Conservation (phyloP, 2,113 vertebrate genomes). For the Lanius ludovicianus region DNA sequence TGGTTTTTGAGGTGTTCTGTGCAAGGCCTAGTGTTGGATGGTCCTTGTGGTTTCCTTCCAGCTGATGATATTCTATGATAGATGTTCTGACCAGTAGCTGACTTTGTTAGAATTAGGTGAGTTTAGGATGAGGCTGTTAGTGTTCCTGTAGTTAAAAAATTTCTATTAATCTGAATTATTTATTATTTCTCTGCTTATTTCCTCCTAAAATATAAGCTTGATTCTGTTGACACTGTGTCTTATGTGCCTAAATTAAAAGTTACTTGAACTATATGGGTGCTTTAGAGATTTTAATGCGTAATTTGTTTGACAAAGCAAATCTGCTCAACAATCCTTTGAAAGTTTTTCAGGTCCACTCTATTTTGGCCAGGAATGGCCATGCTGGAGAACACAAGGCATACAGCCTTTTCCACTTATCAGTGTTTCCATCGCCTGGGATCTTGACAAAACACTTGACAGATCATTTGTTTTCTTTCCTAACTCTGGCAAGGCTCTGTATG, state of each 20-base stretch:
- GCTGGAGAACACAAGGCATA: background rate
- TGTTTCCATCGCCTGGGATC: background rate
- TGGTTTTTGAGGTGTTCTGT: background rate
- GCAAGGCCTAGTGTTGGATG: background rate
- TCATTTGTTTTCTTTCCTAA: background rate
- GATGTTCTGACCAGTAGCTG: background rate
- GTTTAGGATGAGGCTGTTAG: background rate
- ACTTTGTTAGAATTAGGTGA: background rate
- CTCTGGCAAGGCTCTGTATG: background rate
- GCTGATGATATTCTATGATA: background rate
- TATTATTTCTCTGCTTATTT: background rate
- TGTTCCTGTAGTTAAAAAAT: background rate
- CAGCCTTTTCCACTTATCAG: background rate
- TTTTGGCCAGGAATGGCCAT: background rate
- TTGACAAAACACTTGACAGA: background rate
- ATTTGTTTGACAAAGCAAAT: background rate
- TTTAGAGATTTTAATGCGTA: background rate
- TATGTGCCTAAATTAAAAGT: background rate
- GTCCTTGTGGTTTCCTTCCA: background rate
- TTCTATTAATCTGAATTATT: background rate
- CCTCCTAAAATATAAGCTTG: background rate
- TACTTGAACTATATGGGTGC: background rate
- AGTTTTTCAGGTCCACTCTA: background rate
- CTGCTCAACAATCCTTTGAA: background rate
- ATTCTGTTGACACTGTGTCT: background rate